Conservation (phyloP, 2,888 invertebrate genomes). For the Callimorpha dominula region DNA sequence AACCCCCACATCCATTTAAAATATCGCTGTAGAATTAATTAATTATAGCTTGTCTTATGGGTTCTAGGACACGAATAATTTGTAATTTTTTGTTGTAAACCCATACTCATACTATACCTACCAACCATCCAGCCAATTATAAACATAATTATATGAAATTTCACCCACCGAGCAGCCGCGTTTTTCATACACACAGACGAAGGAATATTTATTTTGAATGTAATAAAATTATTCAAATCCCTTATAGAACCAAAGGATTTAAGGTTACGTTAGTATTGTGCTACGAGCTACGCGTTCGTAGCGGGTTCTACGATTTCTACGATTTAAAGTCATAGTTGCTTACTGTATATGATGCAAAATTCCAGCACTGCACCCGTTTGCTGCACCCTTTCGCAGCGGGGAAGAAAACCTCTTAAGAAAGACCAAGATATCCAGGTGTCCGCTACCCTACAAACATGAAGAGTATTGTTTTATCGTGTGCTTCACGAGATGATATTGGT, state of each 20-base stretch:
- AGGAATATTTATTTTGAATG: slow-evolving; percentile 51
- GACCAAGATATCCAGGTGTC: too few relatives aligned
- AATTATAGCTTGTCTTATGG: too few relatives aligned
- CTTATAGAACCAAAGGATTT: slow-evolving; percentile 53
- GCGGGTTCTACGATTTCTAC: slow-evolving; percentile 34
- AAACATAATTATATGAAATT: too few relatives aligned
- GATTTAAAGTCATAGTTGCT: not conserved
- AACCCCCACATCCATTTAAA: too few relatives aligned
- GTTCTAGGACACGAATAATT: too few relatives aligned
- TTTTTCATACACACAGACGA: not conserved
- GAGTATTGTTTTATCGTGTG: not conserved
- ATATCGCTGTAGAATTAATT: too few relatives aligned
- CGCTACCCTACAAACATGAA: not conserved
- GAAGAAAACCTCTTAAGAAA: not conserved
- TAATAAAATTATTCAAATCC: slow-evolving; percentile 43
- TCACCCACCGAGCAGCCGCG: too few relatives aligned
- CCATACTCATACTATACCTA: too few relatives aligned
- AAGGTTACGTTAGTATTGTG: slow-evolving; percentile 40
- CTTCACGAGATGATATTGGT: not conserved
- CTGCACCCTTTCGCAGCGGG: too few relatives aligned
- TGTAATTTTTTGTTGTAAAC: too few relatives aligned
- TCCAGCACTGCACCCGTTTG: too few relatives aligned
- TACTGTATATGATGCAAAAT: not conserved
- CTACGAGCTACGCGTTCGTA: slow-evolving; percentile 48
- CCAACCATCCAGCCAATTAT: too few relatives aligned